A percentile compares a stretch with the other conserved stretches of the same genome.
These are phyloP conservation scores for Phataginus tricuspis DNA, from an alignment of 2,797 vertebrate species.

Conservation along the genomic window DNA sequence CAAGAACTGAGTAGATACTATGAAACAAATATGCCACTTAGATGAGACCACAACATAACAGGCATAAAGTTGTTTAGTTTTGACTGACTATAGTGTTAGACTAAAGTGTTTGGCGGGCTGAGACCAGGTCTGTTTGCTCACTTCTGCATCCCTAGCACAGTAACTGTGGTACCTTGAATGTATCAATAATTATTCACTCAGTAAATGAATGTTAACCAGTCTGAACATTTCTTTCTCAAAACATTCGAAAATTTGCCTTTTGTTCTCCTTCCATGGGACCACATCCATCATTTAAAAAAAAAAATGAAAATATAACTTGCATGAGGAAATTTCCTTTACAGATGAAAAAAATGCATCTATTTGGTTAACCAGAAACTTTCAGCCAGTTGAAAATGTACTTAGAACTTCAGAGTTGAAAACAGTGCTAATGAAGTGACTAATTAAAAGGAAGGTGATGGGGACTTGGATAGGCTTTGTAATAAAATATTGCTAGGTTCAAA, in stretches of 20 bases:
- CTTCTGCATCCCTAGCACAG: background rate
- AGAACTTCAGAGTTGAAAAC: background rate
- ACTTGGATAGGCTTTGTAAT: background rate
- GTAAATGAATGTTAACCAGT: background rate
- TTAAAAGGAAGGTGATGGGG: background rate
- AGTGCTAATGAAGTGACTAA: slow-evolving; percentile 3
- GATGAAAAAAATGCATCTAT: background rate
- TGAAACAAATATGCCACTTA: background rate
- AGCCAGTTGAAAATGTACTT: slow-evolving; percentile 3
- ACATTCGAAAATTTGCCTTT: slow-evolving; percentile 20
- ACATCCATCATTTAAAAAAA: background rate
- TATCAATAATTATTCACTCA: background rate
- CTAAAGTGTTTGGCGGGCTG: background rate
- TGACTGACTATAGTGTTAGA: background rate
- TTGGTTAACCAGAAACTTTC: background rate
- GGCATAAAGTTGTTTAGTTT: background rate
- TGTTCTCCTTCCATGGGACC: background rate
- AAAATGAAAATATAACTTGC: background rate
- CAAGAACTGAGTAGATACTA: background rate
- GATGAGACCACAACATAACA: background rate
- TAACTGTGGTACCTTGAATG: background rate
- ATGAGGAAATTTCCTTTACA: background rate
- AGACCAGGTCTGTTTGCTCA: background rate
- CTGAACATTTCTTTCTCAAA: slow-evolving; percentile 15
- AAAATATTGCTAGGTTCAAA: background rate